Evolutionary conservation across 2,797 vertebrate species (phyloP), one percentile per base, ranked within the genome.

Genomic region (Tinamus major): DNA sequence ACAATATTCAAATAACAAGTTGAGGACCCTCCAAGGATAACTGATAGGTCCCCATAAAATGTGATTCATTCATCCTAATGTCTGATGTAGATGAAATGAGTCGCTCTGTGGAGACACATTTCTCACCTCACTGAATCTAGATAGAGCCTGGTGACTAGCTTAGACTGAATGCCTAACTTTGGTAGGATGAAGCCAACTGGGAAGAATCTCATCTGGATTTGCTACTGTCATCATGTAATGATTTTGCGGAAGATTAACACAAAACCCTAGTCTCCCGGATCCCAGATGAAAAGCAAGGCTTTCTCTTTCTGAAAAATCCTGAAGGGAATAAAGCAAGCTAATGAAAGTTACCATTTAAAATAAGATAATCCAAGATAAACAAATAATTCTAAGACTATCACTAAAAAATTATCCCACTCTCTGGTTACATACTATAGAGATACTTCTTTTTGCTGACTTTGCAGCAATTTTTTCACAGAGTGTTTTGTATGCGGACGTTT

Each of bases 381-480:
- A 68, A 79, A 85, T 41, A 24, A 21, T 85, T 29, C 21, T 63
- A 62, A 61, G 8, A 49, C 29, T 62, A 39, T 31, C 41, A 51
- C 12, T 49, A 85, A 89, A 92, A 83, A 62, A 49, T 61, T 61
- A 75, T 64, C 21, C 4, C 78, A 8, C 90, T 53, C 44, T 68
- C 13, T 5, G 10, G 72, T 78, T 83, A 6, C 48, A 44, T 58
- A 39, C 4, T 37, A 65, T 13, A 75, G 75, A 74, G 9, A 19
- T 5, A 58, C 13, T 44, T 0, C 14, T n/a, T 68, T 69, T 67
- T 70, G 31, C 41, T 90, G 26, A 72, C 19, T 71, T 55, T 41
- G 3, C 3, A 39, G 26, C 42, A 21, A 10, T 39, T 44, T 44
- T 65, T 79, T 70, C 31, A 21, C 23, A 41, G 19, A 3, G 7